Evolutionary conservation across 2,797 vertebrate species (phyloP).

Genomic region (Pantherophis alleghaniensis): DNA sequence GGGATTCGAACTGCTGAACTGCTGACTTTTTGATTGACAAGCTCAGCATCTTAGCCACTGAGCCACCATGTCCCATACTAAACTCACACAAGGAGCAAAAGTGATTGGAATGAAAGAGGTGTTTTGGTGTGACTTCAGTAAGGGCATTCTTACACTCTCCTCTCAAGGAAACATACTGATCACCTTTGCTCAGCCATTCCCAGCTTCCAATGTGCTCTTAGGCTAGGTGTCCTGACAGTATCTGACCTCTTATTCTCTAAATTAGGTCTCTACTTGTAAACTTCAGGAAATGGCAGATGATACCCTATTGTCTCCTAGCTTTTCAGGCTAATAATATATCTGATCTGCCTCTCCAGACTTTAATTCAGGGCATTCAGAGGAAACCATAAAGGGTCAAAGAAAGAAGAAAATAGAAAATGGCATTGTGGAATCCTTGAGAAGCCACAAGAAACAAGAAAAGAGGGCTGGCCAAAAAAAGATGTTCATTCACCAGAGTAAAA

Average conservation of each 20-base stretch:
- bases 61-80: background rate
- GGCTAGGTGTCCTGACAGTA: background rate
- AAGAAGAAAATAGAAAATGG: background rate
- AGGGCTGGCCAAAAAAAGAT: background rate
- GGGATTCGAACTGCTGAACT: no score
- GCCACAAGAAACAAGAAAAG: background rate
- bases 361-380: background rate
- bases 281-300: background rate
- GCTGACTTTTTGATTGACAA: no score
- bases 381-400: background rate
- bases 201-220: background rate
- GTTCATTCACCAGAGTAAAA: background rate
- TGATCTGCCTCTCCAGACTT: background rate
- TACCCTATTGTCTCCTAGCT: background rate
- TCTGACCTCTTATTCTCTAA: background rate
- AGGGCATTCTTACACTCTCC: background rate
- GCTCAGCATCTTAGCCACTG: no score
- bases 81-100: background rate
- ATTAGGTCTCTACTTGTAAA: background rate
- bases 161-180: background rate
- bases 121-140: background rate
- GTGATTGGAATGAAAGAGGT: background rate
- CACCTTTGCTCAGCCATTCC: background rate
- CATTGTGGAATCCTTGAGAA: background rate
- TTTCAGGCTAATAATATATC: background rate